Evolutionary conservation across 2,888 invertebrate genomes (phyloP).

Genomic region (Lumbricus terrestris): DNA sequence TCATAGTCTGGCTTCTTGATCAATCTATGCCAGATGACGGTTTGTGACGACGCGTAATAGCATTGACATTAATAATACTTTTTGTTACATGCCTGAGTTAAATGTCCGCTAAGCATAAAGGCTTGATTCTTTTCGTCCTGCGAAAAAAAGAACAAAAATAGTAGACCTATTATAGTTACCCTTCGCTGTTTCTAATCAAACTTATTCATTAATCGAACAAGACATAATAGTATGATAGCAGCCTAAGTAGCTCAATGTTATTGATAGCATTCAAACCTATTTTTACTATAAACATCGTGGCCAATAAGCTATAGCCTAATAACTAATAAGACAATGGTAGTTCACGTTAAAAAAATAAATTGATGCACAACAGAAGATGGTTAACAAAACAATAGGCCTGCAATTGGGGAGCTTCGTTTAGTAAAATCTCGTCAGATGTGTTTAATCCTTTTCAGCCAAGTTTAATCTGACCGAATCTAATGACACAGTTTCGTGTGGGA

Average conservation of each 20-base stretch:
- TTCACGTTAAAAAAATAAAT: background rate
- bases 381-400: too few species aligned
- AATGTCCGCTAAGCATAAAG: background rate
- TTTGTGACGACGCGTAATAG: background rate
- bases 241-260: too few species aligned
- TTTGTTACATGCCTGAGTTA: background rate
- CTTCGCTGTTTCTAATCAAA: background rate
- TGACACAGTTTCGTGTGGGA: background rate
- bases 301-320: too few species aligned
- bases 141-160: background rate
- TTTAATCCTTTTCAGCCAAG: too few species aligned
- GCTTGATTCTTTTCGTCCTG: slow-evolving; percentile 3
- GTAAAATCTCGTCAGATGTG: too few species aligned
- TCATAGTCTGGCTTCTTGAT: background rate
- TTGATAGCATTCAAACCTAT: too few species aligned
- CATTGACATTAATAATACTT: background rate
- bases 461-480: too few species aligned
- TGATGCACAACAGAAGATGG: background rate
- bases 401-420: too few species aligned
- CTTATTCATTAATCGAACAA: too few species aligned
- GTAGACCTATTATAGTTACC: too few species aligned
- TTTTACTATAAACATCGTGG: too few species aligned
- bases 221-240: too few species aligned
- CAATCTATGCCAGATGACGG: background rate
- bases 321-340: background rate